Evolutionary conservation across 2,888 invertebrate genomes (phyloP).

Genomic region (Diarsia rubi): DNA sequence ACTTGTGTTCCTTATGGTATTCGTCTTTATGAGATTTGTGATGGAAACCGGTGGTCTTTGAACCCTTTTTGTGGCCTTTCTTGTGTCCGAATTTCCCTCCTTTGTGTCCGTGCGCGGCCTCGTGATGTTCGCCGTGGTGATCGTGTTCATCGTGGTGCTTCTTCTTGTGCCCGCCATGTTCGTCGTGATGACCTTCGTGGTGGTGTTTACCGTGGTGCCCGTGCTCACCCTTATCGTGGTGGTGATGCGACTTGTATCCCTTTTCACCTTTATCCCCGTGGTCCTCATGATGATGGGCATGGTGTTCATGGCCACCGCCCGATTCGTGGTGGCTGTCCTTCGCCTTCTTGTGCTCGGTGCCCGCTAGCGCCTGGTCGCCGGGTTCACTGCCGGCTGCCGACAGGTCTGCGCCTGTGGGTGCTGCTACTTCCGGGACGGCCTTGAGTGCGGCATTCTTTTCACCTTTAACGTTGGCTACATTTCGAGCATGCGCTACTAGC

Average conservation of each 20-base stretch:
- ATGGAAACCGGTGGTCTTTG: constrained; percentile 96
- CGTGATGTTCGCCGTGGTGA: constrained; percentile 94
- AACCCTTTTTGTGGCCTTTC: constrained; percentile 96
- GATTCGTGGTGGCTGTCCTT: constrained; percentile 90
- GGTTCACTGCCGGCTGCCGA: constrained; percentile 61
- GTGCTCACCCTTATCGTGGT: constrained; percentile 95
- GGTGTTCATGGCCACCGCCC: constrained; percentile 93
- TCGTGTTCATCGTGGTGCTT: constrained; percentile 95
- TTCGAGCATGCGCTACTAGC: constrained; percentile 77
- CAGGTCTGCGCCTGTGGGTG: constrained; percentile 67
- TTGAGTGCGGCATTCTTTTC: constrained; percentile 70
- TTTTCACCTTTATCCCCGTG: constrained; percentile 95
- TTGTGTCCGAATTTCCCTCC: constrained; percentile 95
- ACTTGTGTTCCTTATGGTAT: constrained; percentile 96
- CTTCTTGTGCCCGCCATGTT: constrained; percentile 95
- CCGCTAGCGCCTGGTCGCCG: constrained; percentile 87
- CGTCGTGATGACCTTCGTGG: constrained; percentile 94
- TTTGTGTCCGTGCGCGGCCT: constrained; percentile 94
- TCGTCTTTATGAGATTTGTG: constrained; percentile 97
- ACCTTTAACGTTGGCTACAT: constrained; percentile 77
- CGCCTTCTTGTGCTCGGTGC: constrained; percentile 87
- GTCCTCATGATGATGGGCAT: constrained; percentile 92
- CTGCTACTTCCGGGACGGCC: constrained; percentile 62
- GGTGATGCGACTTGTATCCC: constrained; percentile 94
- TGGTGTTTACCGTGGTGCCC: constrained; percentile 95